These are phyloP conservation scores for Anneissia japonica DNA, from an alignment of 35 echinoderm and acorn worm genomes.

Conservation along the genomic window DNA sequence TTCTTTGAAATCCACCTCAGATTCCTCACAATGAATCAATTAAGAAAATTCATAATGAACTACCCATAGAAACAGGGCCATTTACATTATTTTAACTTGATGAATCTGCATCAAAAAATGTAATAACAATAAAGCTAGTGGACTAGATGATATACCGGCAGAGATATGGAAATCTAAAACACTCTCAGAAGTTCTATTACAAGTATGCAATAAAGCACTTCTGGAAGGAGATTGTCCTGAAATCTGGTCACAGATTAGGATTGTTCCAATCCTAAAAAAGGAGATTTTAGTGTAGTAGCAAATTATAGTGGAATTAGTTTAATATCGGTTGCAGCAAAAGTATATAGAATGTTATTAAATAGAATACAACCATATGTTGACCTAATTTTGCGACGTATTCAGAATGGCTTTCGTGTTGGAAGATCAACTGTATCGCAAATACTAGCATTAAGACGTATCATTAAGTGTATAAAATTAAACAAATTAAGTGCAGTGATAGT, in stretches of 20 bases:
- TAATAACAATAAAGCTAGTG: not conserved
- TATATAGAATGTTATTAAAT: constrained; percentile 15
- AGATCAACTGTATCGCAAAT: constrained; percentile 21
- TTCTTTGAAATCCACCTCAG: too few species aligned
- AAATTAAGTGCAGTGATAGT: constrained; percentile 6
- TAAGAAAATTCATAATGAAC: not conserved
- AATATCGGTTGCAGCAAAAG: not conserved
- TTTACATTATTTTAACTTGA: not conserved
- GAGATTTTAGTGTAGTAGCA: constrained; percentile 1
- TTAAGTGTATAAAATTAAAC: not conserved
- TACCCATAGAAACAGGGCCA: constrained; percentile 4
- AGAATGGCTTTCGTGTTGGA: constrained; percentile 32
- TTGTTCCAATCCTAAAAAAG: constrained; percentile 14
- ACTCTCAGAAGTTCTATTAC: not conserved
- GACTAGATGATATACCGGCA: constrained; percentile 9
- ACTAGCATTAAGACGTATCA: constrained; percentile 16
- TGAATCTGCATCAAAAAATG: not conserved
- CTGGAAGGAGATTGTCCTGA: not conserved
- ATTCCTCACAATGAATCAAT: too few species aligned
- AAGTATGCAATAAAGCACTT: not conserved
- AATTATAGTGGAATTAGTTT: constrained; percentile 6
- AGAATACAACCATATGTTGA: constrained; percentile 14
- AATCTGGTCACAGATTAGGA: not conserved
- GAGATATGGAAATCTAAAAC: not conserved
- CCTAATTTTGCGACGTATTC: constrained; percentile 15